These are phyloP conservation scores for Leuciscus idus DNA, from an alignment of 2,113 vertebrate genomes.

Conservation along the genomic window DNA sequence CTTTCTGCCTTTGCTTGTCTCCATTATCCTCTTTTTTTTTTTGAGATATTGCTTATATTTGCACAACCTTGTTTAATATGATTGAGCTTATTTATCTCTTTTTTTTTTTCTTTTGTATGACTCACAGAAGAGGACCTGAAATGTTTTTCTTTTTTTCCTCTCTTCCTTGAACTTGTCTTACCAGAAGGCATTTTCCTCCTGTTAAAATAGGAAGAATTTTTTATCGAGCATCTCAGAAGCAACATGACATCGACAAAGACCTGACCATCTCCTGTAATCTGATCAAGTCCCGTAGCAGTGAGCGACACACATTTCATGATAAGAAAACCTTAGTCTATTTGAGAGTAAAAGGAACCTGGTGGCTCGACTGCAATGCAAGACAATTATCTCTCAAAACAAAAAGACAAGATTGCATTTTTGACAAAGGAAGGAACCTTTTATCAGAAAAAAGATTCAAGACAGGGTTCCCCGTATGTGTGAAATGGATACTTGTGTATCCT, in stretches of 20 bases:
- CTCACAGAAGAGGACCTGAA: constrained; percentile 16
- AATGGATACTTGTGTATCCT: constrained; percentile 80
- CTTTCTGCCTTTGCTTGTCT: constrained; percentile 5
- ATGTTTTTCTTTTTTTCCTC: not conserved
- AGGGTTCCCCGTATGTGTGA: constrained; percentile 67
- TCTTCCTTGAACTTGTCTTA: not conserved
- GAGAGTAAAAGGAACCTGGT: not conserved
- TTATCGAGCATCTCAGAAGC: constrained; percentile 29
- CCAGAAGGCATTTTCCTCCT: constrained; percentile 24
- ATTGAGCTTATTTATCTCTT: constrained; percentile 23
- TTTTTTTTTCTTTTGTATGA: not conserved
- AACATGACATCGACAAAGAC: constrained; percentile 23
- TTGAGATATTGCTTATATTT: constrained; percentile 47
- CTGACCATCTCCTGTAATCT: constrained; percentile 45
- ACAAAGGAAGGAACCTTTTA: constrained; percentile 39
- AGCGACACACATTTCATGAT: constrained; percentile 24
- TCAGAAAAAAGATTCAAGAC: constrained; percentile 28
- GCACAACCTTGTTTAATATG: constrained; percentile 39
- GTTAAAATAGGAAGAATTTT: not conserved
- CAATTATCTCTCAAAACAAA: constrained; percentile 45
- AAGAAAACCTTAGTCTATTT: constrained; percentile 35
- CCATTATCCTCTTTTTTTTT: constrained; percentile 8
- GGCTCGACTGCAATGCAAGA: constrained; percentile 1
- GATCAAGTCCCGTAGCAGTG: constrained; percentile 18
- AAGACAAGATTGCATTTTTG: constrained; percentile 27